phyloP scores from a whole-genome alignment of 2,113 vertebrate species.

The Colius striatus region DNA sequence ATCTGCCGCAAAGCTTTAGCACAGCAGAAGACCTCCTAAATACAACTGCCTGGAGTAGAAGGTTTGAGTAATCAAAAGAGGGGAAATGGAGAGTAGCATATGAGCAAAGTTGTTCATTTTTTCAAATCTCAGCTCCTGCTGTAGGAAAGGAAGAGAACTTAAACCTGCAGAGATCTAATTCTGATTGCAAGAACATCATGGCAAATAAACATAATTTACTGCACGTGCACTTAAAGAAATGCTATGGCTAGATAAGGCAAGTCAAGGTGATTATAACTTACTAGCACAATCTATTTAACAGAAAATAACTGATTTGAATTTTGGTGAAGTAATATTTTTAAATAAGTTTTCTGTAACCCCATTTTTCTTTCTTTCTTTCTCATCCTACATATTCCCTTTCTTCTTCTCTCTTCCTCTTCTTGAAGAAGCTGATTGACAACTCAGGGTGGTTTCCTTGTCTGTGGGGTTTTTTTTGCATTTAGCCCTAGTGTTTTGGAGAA shows the following conservation, averaged over 20 bases:
- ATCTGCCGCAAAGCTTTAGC: background rate
- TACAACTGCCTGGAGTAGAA: background rate
- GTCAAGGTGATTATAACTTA: constrained; percentile 42
- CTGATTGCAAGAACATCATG: background rate
- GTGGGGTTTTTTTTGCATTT: background rate
- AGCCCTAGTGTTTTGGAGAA: background rate
- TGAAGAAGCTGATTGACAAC: background rate
- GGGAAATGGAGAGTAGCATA: background rate
- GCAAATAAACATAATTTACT: constrained; percentile 37
- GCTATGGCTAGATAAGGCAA: constrained; percentile 32
- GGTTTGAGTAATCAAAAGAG: background rate
- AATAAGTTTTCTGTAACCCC: background rate
- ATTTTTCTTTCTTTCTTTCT: background rate
- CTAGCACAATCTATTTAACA: background rate
- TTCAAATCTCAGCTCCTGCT: background rate
- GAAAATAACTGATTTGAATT: background rate
- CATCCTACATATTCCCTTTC: background rate
- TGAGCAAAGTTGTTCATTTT: background rate
- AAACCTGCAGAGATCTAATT: constrained; percentile 35
- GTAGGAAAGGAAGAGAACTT: background rate
- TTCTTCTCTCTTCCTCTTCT: background rate
- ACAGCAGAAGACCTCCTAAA: background rate
- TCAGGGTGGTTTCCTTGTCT: background rate
- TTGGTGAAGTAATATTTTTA: background rate
- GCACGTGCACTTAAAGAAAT: constrained; percentile 22